Base-by-base conservation (phyloP, 2,113 vertebrate genomes). In the Pollimyrus isidori region DNA sequence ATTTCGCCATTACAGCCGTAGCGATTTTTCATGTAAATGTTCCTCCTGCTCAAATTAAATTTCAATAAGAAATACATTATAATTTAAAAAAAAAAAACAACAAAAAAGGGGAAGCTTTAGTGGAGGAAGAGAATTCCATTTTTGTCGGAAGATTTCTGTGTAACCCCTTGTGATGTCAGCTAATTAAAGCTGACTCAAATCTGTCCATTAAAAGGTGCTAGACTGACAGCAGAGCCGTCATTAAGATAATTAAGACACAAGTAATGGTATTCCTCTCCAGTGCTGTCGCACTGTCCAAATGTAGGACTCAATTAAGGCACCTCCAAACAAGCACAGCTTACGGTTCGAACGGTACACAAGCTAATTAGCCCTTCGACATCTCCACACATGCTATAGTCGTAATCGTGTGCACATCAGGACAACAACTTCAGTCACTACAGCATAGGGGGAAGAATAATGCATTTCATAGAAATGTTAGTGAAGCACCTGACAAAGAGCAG, bases 171-270 rank as follows among this genome's bases (percentile, higher is more conserved):
- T 84, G 88, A 62, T 69, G 65, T 58, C 82, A 88, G 90, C 90
- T 92, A 92, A 92, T 92, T 90, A 91, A 90, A 89, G 84, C 85
- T 21, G 80, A 86, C 89, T 89, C 88, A 86, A 91, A 90, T 90
- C 89, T 45, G 65, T 56, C 88, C 62, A 90, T 90, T 90, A 89
- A 90, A 90, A 86, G 53, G 15, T 80, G 86, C 76, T 26, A 87
- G 53, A 86, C 45, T 87, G 65, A 91, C 90, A 92, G 90, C 89
- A 89, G 87, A 91, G 89, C 86, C 89, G n/a, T 52, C 56, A 35
- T 85, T 90, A 90, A 86, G 89, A 88, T 88, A 92, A 91, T 92
- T 91, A 90, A 49, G 42, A 87, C 65, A 35, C 50, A 89, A 90
- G 82, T 52, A 91, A 90, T 89, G 88, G 35, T 62, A 88, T 87